Evolutionary conservation across 2,888 invertebrate species (phyloP).

Genomic region (Aspidiotus destructor): DNA sequence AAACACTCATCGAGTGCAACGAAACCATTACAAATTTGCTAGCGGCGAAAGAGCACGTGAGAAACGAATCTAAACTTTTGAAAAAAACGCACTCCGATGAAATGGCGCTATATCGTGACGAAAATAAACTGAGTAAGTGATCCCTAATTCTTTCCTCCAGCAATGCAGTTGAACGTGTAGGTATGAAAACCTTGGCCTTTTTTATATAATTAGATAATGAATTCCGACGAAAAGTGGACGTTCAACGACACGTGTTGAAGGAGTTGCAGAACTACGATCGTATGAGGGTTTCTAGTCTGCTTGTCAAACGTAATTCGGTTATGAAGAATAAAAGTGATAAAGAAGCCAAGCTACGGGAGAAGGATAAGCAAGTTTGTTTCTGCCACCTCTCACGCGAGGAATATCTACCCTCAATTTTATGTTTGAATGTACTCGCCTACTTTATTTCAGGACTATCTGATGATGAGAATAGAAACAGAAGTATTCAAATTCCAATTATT

Average conservation of each 20-base stretch:
- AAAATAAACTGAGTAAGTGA: constrained; percentile 26
- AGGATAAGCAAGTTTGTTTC: constrained; percentile 39
- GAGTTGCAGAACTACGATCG: constrained; percentile 55
- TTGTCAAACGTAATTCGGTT: constrained; percentile 54
- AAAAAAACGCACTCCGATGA: constrained; percentile 25
- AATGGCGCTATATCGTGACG: neutral
- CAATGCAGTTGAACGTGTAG: neutral
- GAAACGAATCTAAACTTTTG: constrained; percentile 8
- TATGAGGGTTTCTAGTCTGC: constrained; percentile 53
- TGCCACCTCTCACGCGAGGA: too few species aligned
- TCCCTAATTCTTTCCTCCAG: neutral
- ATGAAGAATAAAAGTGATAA: constrained; percentile 55
- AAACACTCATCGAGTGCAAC: constrained; percentile 27
- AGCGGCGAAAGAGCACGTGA: constrained; percentile 19
- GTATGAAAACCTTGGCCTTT: constrained; percentile 47
- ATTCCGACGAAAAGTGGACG: constrained; percentile 50
- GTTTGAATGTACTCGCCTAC: too few species aligned
- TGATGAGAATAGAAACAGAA: constrained; percentile 58
- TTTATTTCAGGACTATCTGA: constrained; percentile 49
- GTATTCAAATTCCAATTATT: constrained; percentile 61
- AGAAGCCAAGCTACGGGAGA: constrained; percentile 48
- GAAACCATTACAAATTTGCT: constrained; percentile 23
- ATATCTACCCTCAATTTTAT: too few species aligned
- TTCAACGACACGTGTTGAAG: constrained; percentile 47
- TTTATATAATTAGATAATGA: constrained; percentile 45